A percentile compares a stretch with the other conserved stretches of the same genome.
These are phyloP conservation scores for Anolis sagrei DNA, from an alignment of 2,113 vertebrate genomes.

Conservation along the genomic window DNA sequence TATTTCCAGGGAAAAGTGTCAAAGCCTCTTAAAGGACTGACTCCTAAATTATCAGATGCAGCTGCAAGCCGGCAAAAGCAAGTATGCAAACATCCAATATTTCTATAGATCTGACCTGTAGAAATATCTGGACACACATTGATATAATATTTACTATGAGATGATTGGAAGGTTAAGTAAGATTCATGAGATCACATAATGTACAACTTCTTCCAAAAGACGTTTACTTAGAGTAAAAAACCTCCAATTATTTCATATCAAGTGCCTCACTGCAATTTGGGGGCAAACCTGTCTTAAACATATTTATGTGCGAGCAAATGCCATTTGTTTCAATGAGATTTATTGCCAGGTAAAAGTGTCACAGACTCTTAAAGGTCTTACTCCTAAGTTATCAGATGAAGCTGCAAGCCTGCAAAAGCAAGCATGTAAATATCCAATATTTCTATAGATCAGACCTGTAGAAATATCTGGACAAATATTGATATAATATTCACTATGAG, in stretches of 20 bases:
- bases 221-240: too few species aligned
- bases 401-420: conserved; percentile 39
- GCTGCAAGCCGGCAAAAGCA: conserved; percentile 39
- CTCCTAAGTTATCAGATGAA: conserved; percentile 52
- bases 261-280: background rate
- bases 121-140: conserved; percentile 68
- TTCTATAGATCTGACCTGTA: conserved; percentile 20
- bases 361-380: conserved; percentile 33
- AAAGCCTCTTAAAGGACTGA: conserved; percentile 31
- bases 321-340: conserved; percentile 41
- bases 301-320: conserved; percentile 31
- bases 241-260: too few species aligned
- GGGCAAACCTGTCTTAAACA: conserved; percentile 16
- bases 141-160: background rate
- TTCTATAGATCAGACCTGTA: conserved; percentile 21
- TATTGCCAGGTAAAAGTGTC: background rate
- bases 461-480: conserved; percentile 68
- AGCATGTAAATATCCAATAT: background rate
- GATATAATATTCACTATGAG: too few species aligned
- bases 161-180: conserved; percentile 46
- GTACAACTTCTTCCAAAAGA: too few species aligned
- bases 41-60: conserved; percentile 52
- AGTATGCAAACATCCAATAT: background rate
- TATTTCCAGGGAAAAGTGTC: background rate
- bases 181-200: conserved; percentile 53